Percentiles rank a stretch among this genome's conserved stretches.
phyloP scores from a whole-genome alignment of 1,140 invertebrate genomes.

The Platorchestia sp. region DNA sequence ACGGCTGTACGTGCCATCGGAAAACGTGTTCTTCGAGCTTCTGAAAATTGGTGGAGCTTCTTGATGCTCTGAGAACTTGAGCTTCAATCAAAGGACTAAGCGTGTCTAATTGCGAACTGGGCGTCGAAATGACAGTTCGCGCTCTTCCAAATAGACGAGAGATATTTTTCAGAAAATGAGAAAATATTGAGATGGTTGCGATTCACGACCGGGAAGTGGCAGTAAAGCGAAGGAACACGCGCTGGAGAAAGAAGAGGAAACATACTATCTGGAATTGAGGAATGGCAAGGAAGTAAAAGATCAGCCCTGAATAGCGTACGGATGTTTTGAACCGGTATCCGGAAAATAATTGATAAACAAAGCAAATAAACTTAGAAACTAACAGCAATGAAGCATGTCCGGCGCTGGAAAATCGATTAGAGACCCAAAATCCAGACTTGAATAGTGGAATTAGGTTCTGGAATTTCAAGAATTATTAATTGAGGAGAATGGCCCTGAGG shows the following conservation, averaged over 20 bases:
- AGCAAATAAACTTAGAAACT: background rate
- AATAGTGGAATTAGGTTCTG: background rate
- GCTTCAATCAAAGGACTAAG: conserved; percentile 43
- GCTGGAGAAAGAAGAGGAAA: background rate
- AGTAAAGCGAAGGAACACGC: background rate
- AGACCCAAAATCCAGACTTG: background rate
- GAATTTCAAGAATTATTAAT: background rate
- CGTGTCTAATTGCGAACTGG: background rate
- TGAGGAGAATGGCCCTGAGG: background rate
- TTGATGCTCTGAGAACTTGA: background rate
- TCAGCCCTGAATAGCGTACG: no score
- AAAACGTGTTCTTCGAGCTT: conserved; percentile 17
- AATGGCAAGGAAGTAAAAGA: no score
- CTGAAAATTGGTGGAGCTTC: background rate
- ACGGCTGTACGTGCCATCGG: background rate
- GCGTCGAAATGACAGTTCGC: background rate
- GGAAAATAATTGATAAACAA: background rate
- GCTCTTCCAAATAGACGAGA: background rate
- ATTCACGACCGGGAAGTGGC: background rate
- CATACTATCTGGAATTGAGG: no score
- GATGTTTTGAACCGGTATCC: no score
- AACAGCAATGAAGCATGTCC: no score
- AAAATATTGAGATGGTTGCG: background rate
- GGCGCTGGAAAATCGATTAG: background rate
- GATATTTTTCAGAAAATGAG: background rate